Conservation (phyloP, 2,113 vertebrate genomes). For the Menura novaehollandiae region DNA sequence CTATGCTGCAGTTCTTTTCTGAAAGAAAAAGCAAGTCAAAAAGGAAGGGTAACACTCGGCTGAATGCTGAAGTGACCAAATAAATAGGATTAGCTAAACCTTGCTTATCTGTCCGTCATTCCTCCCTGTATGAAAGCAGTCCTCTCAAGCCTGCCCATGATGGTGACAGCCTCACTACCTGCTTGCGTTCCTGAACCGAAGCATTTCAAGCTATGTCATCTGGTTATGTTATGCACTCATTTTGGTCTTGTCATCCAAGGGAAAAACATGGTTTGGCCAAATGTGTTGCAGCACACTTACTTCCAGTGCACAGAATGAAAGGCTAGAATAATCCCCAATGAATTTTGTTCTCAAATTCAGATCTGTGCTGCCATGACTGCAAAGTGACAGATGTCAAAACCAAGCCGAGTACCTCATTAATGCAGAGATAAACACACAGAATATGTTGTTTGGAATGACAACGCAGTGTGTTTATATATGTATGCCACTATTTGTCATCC, state of each 20-base stretch:
- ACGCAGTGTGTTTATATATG: not conserved
- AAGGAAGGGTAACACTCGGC: not conserved
- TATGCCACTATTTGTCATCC: not conserved
- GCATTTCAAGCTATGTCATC: not conserved
- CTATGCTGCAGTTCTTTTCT: not conserved
- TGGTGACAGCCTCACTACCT: not conserved
- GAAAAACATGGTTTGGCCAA: not conserved
- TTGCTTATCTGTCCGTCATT: constrained; percentile 1
- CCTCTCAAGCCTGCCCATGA: not conserved
- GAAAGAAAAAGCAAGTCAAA: constrained; percentile 1
- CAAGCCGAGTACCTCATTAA: constrained; percentile 17
- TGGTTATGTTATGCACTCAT: not conserved
- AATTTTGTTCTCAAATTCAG: constrained; percentile 23
- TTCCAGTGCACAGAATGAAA: not conserved
- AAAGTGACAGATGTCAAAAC: constrained; percentile 41
- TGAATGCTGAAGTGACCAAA: constrained; percentile 14
- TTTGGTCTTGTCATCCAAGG: not conserved
- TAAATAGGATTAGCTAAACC: not conserved
- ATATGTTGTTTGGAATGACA: constrained; percentile 37
- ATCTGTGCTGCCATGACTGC: not conserved
- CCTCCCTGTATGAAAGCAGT: not conserved
- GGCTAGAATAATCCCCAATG: not conserved
- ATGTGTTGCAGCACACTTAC: not conserved
- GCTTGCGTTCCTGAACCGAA: not conserved
- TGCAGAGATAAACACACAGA: constrained; percentile 51